Percentiles rank a stretch among this genome's conserved stretches.
Conservation (phyloP, 1,140 invertebrate genomes). For the Alviniconcha marisindica region DNA sequence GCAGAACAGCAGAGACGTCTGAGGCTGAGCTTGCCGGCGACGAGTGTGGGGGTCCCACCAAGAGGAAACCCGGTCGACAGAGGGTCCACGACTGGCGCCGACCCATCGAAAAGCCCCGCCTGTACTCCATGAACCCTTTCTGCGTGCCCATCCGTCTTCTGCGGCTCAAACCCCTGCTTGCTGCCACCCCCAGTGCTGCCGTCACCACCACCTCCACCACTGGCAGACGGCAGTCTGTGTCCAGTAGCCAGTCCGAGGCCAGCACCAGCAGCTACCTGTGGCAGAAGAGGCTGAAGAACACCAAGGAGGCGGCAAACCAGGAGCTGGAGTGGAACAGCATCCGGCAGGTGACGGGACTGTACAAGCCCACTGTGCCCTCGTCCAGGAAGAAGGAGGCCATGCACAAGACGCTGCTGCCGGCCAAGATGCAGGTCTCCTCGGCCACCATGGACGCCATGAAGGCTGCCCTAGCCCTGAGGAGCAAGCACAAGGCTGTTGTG, state of each 20-base stretch:
- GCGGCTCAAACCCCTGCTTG: slow-evolving; percentile 31
- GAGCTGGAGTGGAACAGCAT: background rate
- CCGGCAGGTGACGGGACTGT: background rate
- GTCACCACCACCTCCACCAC: background rate
- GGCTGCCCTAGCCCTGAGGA: background rate
- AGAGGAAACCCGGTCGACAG: background rate
- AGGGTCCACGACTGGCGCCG: slow-evolving; percentile 8
- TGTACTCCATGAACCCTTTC: slow-evolving; percentile 54
- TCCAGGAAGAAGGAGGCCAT: background rate
- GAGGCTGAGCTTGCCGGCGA: background rate
- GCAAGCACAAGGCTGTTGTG: background rate
- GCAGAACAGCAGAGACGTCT: background rate
- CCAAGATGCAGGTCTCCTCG: background rate
- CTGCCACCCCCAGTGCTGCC: background rate
- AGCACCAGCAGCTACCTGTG: background rate
- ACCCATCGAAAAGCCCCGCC: slow-evolving; percentile 46
- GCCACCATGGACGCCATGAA: background rate
- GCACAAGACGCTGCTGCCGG: background rate
- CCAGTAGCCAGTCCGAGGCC: background rate
- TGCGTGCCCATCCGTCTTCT: slow-evolving; percentile 53
- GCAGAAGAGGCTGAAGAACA: background rate
- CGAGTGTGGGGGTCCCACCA: background rate
- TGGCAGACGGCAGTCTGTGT: background rate
- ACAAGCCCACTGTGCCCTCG: background rate
- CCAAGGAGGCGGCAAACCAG: background rate